Base-by-base conservation (phyloP, 2,797 vertebrate genomes). In the Tarsius wallacei region DNA sequence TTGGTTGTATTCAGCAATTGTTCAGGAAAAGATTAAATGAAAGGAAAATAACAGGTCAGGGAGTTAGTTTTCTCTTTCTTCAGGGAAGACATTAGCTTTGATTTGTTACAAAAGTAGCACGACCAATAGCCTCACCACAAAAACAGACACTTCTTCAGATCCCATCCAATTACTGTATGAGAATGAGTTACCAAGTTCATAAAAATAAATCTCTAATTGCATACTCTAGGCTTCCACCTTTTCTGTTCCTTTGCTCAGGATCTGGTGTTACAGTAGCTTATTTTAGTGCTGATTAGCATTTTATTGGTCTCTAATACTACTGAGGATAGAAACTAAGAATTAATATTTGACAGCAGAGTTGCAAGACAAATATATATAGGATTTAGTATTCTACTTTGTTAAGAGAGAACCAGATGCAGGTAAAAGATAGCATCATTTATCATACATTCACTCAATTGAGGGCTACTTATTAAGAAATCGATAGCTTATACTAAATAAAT, bases 401-500 rank as follows among this genome's bases (percentile, higher is more conserved):
- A 90, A 94, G 49, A 93, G 36, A 89, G 53, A 94, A 81, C 11
- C 63, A 92, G 88, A 95, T 80, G 87, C 4, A 88, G 68, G 49
- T 57, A 91, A 93, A 82, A 92, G 87, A 68, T 21, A 85, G 10
- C 82, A 94, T 51, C 15, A 47, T 36, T 26, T 68, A 36, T 14
- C 63, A 24, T 36, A 16, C 33, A 89, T 33, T 53, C 10, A 93
- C 4, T 80, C 24, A 64, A 57, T 36, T n/a, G 31, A 87, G 28
- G 83, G 33, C 36, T 90, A 66, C 61, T 92, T 95, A 91, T 63
- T 95, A 90, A 78, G 85, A 97, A 90, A 91, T 59, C 36, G 90
- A 83, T 2, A 85, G 64, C 42, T 77, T 93, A 64, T 36, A 16
- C 70, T 81, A 84, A 96, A 94, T 53, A 71, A 63, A 51, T 31